Base-by-base conservation (phyloP, 2,888 invertebrate genomes). In the Myopa testacea region DNA sequence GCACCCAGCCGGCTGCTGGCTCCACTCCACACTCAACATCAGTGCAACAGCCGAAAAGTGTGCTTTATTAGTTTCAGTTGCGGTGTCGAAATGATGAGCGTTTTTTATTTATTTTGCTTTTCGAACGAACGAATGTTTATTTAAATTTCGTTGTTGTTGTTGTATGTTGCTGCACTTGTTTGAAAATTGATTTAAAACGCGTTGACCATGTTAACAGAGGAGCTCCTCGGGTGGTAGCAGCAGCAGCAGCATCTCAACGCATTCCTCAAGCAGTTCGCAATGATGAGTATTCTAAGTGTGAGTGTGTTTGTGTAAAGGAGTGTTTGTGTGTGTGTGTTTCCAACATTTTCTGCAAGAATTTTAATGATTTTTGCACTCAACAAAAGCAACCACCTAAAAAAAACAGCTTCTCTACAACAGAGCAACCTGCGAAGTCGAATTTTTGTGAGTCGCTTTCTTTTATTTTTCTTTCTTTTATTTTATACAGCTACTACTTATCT, bases 101-200 rank as follows among this genome's bases (percentile, higher is more conserved):
- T 55, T 52, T 6, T 45, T n/a, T 67, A 6, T 45, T 65, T 65
- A 55, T 8, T 65, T 40, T 50, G 26, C 26, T 26, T 26, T 26
- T 26, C 26, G 26, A 26, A 26, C 26, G 26, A 26, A 19, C 52
- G n/a, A 50, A 63, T 72, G 65, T 16, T 45, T 69, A 19, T 50
- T 75, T 55, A 26, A 71, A 70, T 65, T 19, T 76, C 72, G 73
- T 75, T 19, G 60, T 69, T 52, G 77, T 45, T 72, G 55, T 38
- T 75, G n/a, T 50, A 34, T 73, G 68, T n/a, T 83, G 84, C 84
- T 83, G 83, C 85, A 86, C 87, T 86, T 87, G 87, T 84, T 86
- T 81, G 80, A 79, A 79, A 81, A 82, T 82, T 86, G 85, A 84
- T 87, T 86, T 85, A 85, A 83, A 82, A 83, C 82, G 81, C 81